These are phyloP conservation scores for Lysiphlebus fabarum DNA, from an alignment of 1,140 invertebrate species.

Conservation along the genomic window DNA sequence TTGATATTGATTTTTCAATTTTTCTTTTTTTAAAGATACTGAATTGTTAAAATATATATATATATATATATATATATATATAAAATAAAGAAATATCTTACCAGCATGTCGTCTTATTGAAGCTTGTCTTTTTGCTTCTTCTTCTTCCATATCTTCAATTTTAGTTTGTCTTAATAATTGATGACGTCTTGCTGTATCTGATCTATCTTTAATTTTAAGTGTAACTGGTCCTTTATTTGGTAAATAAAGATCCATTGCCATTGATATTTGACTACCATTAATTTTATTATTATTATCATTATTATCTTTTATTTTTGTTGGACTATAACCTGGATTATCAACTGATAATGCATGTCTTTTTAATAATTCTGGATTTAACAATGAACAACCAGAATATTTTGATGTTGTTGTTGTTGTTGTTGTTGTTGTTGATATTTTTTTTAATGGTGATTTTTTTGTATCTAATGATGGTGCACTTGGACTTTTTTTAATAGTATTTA, in stretches of 20 bases:
- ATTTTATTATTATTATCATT: conserved; percentile 56
- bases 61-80: no score
- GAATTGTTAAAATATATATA: no score
- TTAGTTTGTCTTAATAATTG: conserved; percentile 71
- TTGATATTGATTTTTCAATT: no score
- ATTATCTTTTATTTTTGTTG: conserved; percentile 44
- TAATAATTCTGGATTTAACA: conserved; percentile 58
- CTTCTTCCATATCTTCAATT: conserved; percentile 54
- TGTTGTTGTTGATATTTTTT: conserved; percentile 19
- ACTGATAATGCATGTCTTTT: conserved; percentile 69
- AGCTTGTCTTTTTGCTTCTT: conserved; percentile 22
- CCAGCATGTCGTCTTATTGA: conserved; percentile 21
- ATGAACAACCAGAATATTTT: conserved; percentile 57
- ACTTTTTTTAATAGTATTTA: conserved; percentile 54
- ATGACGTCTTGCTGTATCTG: conserved; percentile 69
- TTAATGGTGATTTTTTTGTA: conserved; percentile 53
- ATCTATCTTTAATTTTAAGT: conserved; percentile 64
- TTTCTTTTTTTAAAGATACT: no score
- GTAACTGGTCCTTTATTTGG: conserved; percentile 65
- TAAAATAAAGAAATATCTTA: neutral
- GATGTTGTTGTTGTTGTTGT: no score
- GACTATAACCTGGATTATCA: conserved; percentile 58
- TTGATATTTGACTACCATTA: conserved; percentile 65
- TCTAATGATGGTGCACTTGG: conserved; percentile 59
- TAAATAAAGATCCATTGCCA: conserved; percentile 71